Percentiles rank a stretch among this genome's conserved stretches.
Conservation (phyloP, 2,888 invertebrate species). For the Drosophila meridiana region DNA sequence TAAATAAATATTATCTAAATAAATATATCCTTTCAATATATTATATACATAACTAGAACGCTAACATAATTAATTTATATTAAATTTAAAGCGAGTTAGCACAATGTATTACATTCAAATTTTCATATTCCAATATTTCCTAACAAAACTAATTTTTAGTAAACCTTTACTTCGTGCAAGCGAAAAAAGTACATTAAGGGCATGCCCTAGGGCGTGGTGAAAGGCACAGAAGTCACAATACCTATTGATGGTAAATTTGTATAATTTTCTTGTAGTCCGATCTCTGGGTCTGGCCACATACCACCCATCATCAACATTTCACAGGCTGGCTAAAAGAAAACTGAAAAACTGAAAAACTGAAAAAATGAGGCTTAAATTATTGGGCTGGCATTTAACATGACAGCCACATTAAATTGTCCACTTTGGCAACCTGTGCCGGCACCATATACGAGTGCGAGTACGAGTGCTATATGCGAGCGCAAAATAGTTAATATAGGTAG, state of each 20-base stretch:
- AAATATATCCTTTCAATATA: too few relatives aligned
- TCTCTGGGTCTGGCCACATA: conserved; percentile 26
- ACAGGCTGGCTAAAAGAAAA: conserved; percentile 27
- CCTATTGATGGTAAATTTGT: conserved; percentile 21
- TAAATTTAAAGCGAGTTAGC: too few relatives aligned
- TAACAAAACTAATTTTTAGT: neutral
- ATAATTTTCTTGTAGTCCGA: conserved; percentile 31
- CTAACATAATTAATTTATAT: too few relatives aligned
- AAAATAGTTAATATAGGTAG: conserved; percentile 23
- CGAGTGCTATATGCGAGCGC: conserved; percentile 17
- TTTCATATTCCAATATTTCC: neutral
- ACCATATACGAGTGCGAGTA: conserved; percentile 49
- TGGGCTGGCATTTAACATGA: conserved; percentile 79
- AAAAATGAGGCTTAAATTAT: conserved; percentile 79
- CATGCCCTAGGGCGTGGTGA: neutral
- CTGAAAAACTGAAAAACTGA: too few relatives aligned
- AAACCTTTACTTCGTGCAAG: neutral
- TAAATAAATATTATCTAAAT: too few relatives aligned
- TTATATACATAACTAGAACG: too few relatives aligned
- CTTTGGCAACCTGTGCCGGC: conserved; percentile 78
- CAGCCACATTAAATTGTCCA: conserved; percentile 80
- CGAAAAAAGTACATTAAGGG: neutral
- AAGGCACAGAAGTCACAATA: neutral
- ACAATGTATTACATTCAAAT: too few relatives aligned
- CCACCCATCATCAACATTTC: conserved; percentile 73